Evolutionary conservation across 2,888 invertebrate species (phyloP).

Genomic region (Sylvicola cinctus): DNA sequence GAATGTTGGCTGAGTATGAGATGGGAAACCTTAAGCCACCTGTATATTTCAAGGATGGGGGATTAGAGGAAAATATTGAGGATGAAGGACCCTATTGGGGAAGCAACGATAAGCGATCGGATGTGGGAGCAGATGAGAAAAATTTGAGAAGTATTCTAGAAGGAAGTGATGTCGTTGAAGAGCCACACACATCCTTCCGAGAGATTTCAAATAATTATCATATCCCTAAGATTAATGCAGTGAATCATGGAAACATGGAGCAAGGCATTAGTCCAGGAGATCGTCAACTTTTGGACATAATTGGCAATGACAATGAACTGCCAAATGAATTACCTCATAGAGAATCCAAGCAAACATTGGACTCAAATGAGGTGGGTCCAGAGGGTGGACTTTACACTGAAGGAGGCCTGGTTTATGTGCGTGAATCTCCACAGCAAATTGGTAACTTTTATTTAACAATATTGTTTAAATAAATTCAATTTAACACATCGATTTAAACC

Average conservation of each 20-base stretch:
- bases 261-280: neutral
- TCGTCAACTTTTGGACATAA: conserved; percentile 1
- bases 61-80: conserved; percentile 3
- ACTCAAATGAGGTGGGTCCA: conserved; percentile 11
- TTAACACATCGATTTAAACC: conserved; percentile 6
- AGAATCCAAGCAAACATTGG: conserved; percentile 9
- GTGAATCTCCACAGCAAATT: conserved; percentile 7
- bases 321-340: conserved; percentile 2
- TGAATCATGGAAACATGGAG: neutral
- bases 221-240: conserved; percentile 7
- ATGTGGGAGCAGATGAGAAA: conserved; percentile 11
- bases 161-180: neutral
- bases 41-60: conserved; percentile 6
- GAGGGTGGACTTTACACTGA: conserved; percentile 32
- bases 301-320: neutral
- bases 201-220: conserved; percentile 7
- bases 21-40: conserved; percentile 8
- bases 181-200: conserved; percentile 7
- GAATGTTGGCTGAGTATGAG: conserved; percentile 15
- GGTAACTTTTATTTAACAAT: neutral
- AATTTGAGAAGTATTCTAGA: neutral
- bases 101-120: neutral
- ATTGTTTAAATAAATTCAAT: neutral
- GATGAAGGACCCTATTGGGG: neutral
- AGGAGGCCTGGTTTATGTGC: conserved; percentile 35